phyloP scores from a whole-genome alignment of 2,113 vertebrate genomes.

The Rattus norvegicus region DNA sequence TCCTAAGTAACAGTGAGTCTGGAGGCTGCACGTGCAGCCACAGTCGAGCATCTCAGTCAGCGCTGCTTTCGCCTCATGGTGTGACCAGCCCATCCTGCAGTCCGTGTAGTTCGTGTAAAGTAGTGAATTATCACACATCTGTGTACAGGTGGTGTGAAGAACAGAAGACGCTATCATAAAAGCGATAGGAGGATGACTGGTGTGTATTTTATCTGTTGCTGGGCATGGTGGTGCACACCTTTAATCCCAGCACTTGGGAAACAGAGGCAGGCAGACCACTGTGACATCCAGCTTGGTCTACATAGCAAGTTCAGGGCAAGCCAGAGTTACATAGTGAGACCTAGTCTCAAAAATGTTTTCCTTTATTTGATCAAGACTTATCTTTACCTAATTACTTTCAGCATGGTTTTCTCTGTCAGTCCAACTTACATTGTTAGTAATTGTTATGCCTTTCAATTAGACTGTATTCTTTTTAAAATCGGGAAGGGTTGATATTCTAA shows the following conservation, averaged over 20 bases:
- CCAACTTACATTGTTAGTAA: conserved; percentile 27
- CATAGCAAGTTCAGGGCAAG: no score
- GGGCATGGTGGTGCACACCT: no score
- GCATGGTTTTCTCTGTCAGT: conserved; percentile 20
- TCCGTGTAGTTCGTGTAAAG: background rate
- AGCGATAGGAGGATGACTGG: background rate
- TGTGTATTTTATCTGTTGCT: no score
- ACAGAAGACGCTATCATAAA: background rate
- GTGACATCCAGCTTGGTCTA: no score
- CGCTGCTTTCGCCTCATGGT: background rate
- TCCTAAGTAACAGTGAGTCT: background rate
- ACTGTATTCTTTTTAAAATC: background rate
- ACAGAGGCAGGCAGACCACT: no score
- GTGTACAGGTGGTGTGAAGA: background rate
- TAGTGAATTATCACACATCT: no score
- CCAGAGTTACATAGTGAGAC: no score
- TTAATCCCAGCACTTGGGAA: no score
- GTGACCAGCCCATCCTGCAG: background rate
- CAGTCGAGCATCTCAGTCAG: no score
- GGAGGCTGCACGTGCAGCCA: no score
- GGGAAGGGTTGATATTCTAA: background rate
- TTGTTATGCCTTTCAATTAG: background rate
- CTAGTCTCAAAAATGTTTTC: background rate
- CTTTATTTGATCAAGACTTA: background rate
- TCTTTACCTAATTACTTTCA: background rate